Evolutionary conservation across 2,888 invertebrate species (phyloP), one percentile per base, ranked within the genome.

Genomic region (Scrobipalpa costella): DNA sequence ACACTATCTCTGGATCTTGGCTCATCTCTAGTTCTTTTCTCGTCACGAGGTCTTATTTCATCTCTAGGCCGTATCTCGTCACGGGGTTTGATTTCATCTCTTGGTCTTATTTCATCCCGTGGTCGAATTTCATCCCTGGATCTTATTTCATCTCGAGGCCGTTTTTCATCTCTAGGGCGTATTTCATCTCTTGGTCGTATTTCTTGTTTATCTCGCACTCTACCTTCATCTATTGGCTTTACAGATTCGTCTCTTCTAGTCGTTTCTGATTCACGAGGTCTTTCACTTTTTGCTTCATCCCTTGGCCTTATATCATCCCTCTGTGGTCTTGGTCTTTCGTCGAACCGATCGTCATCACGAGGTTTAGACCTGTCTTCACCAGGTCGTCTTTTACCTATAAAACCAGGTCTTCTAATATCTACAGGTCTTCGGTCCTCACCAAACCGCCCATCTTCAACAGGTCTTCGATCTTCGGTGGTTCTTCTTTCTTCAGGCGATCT

Each of bases 331-430:
- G 73, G 73, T 59, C 72, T 71, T 38, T 74, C 71, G 40, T 75
- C 73, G 21, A 57, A 57, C 6, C 44, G 11, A 7, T 62, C 62
- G 11, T 88, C 85, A 38, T 87, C 86, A 33, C 55, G 33, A 34
- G 55, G 33, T 17, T 34, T 34, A 55, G 55, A 34, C 7, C 13
- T 34, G 19, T 83, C 85, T n/a, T 88, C 85, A 67, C 85, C 79
- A 17, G 80, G 80, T 68, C 85, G 73, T 69, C 81, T 77, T 27
- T 69, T 70, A 0, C 80, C 74, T 15, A 72, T 75, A 44, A 74
- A 74, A 5, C 72, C 76, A 3, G 84, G 84, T 69, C 83, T 78
- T 63, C 79, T 74, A 1, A 86, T 83, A 8, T 84, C 86, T 8
- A 88, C 88, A 9, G 63, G 61, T 61, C 61, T 40, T 33, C 64